These are phyloP conservation scores for Rallus crepitans DNA, from an alignment of 2,797 vertebrate genomes.

Conservation along the genomic window DNA sequence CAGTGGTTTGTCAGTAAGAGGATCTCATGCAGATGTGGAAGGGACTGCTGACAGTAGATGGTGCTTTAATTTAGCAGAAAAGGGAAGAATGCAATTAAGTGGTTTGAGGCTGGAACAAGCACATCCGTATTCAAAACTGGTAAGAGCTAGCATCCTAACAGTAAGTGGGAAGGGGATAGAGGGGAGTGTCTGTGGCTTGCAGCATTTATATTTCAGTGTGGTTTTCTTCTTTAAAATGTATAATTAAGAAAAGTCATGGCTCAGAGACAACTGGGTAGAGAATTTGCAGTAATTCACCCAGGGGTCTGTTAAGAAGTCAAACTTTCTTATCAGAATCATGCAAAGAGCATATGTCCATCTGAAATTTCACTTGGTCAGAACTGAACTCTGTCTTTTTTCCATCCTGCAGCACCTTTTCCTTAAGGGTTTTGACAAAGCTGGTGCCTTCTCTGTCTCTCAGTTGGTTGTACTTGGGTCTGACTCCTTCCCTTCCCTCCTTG, in stretches of 20 bases:
- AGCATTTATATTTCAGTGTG: not conserved
- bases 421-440: not conserved
- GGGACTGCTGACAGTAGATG: slow-evolving; percentile 58
- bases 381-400: not conserved
- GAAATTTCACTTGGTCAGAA: not conserved
- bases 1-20: not conserved
- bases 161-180: not conserved
- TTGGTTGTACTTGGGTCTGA: not conserved
- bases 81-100: not conserved
- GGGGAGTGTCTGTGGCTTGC: not conserved
- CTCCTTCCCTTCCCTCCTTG: not conserved
- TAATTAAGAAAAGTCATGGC: not conserved
- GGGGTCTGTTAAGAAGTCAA: not conserved
- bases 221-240: not conserved
- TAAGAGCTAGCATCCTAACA: not conserved
- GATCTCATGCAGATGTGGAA: slow-evolving; percentile 36
- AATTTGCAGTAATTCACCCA: not conserved
- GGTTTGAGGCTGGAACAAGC: slow-evolving; percentile 3
- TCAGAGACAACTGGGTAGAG: not conserved
- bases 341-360: not conserved
- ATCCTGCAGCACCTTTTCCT: not conserved
- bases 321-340: not conserved
- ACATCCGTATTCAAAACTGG: not conserved
- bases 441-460: not conserved
- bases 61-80: slow-evolving; percentile 70